Evolutionary conservation across 2,888 invertebrate genomes (phyloP), one percentile per base, ranked within the genome.

Genomic region (Clusia tigrina): DNA sequence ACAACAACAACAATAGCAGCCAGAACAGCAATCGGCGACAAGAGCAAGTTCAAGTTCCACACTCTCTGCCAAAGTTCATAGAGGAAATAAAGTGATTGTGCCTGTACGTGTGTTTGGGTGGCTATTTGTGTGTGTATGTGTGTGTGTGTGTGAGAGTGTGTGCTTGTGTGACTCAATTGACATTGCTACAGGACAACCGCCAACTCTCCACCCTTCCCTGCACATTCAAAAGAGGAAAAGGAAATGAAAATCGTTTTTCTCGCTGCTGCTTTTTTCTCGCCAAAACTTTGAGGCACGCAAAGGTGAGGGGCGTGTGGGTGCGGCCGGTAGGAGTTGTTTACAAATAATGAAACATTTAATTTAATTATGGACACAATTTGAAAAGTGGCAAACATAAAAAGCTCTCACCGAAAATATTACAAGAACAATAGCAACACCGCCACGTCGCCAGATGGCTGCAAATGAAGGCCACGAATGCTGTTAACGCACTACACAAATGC

Each of bases 331-430:
- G 9, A 18, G 46, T 17, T 54, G 54, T 54, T 62, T 54, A 58
- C 58, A 58, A 54, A 58, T 58, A 62, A 54, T 38, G 38, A 10
- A 32, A 48, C 54, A 58, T 62, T 62, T 62, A 62, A 58, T 58
- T 54, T 22, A 62, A 62, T 62, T 58, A 56, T 48, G 22, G 18
- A 20, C 10, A 38, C 55, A 55, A 22, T 38, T 38, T 38, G 22
- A 48, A 22, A 12, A 15, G 3, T 42, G 42, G 6, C 32, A 32
- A 42, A 42, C 3, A n/a, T 5, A 15, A 42, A 42, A 42, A 42
- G 9, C n/a, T n/a, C n/a, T n/a, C n/a, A n/a, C n/a, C n/a, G n/a
- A n/a, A n/a, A 6, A 3, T 15, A 42, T 42, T 15, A 42, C 42
- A 42, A 42, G 15, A 42, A 42, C 42, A 42, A 42, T 6, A 9